Percentiles rank a stretch among this genome's conserved stretches.
Conservation (phyloP, 2,888 invertebrate species). For the Anodontia alba region DNA sequence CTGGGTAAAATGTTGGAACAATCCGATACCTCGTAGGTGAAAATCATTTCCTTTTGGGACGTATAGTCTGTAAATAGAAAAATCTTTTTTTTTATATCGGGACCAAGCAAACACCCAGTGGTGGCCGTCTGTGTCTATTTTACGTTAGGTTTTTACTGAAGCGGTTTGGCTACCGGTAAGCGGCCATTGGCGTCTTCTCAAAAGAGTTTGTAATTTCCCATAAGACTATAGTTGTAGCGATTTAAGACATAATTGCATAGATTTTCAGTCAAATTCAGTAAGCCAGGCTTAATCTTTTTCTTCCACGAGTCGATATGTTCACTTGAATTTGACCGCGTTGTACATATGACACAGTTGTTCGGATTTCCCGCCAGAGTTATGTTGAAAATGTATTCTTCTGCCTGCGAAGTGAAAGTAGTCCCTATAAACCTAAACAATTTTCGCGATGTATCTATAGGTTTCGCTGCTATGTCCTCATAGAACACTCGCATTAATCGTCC, state of each 20-base stretch:
- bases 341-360: constrained; percentile 46
- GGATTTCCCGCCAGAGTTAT: constrained; percentile 52
- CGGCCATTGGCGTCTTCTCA: no score
- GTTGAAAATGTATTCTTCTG: constrained; percentile 40
- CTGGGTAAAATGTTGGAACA: no score
- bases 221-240: constrained; percentile 28
- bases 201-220: no score
- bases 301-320: constrained; percentile 54
- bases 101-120: no score
- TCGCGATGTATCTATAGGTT: constrained; percentile 46
- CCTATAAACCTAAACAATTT: constrained; percentile 54
- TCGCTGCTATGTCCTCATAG: constrained; percentile 50
- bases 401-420: constrained; percentile 38
- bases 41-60: no score
- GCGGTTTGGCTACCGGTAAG: no score
- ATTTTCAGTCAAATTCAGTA: constrained; percentile 35
- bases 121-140: no score
- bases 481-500: constrained; percentile 40
- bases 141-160: no score
- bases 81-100: no score
- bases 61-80: no score
- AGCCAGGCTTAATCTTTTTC: constrained; percentile 15
- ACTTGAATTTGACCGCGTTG: constrained; percentile 54
- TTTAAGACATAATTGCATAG: constrained; percentile 44
- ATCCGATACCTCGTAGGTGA: no score